Evolutionary conservation across 2,888 invertebrate genomes (phyloP), one percentile per base, ranked within the genome.

Genomic region (Bembecia ichneumoniformis): DNA sequence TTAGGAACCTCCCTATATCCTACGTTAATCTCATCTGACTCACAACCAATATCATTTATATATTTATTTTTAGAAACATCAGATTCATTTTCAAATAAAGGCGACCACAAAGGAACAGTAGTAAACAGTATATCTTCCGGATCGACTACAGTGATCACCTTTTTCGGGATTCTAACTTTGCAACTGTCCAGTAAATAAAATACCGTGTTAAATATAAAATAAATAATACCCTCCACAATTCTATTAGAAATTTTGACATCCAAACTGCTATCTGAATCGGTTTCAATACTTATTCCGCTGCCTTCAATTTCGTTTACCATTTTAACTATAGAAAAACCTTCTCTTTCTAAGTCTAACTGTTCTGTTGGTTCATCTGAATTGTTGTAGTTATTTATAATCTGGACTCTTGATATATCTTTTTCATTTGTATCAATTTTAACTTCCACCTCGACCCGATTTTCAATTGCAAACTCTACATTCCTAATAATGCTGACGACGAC

Each of bases 41-140:
- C 28, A 28, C 28, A 28, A 7, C 28, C 28, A 7, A 28, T 28
- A 28, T 28, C 28, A 28, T 28, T 9, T 28, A 28, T 28, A 28
- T 0, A 28, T 28, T 28, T 2, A 9, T 28, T 28, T 28, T 28
- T 28, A 28, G 28, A 28, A n/a, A 13, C 40, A 14, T 40, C 13
- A 40, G n/a, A 13, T 3, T 35, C 15, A 17, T 9, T 4, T 11
- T 34, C 13, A 49, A 28, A n/a, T 5, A 20, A 14, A 16, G 28
- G 3, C 3, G 48, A 36, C 76, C 77, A 81, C 14, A 73, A 49
- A 43, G 62, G 53, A 5, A 59, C 49, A 10, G 84, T 70, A 1
- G 86, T 86, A 46, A 59, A 77, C 15, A 87, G 50, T 50, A 86
- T 80, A 58, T 87, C 86, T 63, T 83, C 86, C 16, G 52, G 56